A percentile compares a stretch with the other conserved stretches of the same genome.
These are phyloP conservation scores for Gymnoscopelus microlampas DNA, from an alignment of 2,797 vertebrate species.

Conservation along the genomic window DNA sequence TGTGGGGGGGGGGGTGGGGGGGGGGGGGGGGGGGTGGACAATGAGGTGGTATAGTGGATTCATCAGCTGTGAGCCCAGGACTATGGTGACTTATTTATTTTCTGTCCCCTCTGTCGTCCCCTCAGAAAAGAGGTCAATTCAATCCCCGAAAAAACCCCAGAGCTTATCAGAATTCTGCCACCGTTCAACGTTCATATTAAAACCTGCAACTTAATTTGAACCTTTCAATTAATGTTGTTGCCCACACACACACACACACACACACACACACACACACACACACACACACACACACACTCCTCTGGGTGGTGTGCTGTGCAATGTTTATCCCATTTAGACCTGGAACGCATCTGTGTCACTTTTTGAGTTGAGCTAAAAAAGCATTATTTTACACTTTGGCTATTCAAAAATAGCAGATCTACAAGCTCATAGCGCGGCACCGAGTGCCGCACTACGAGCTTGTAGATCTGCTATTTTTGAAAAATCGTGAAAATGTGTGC, in stretches of 20 bases:
- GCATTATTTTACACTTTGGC: too few species aligned
- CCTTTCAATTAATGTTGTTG: constrained; percentile 75
- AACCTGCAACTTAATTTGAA: constrained; percentile 67
- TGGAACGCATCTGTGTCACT: too few species aligned
- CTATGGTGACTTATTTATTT: constrained; percentile 15
- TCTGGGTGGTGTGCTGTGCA: constrained; percentile 24
- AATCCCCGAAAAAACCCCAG: constrained; percentile 43
- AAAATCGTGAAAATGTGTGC: too few species aligned
- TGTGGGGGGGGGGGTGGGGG: not conserved
- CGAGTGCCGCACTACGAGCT: too few species aligned
- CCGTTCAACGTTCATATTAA: constrained; percentile 57
- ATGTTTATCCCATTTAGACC: too few species aligned
- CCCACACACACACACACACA: constrained; percentile 41
- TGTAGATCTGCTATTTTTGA: too few species aligned
- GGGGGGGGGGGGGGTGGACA: not conserved
- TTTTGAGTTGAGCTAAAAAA: too few species aligned
- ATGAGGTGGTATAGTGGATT: constrained; percentile 7
- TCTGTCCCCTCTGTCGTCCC: constrained; percentile 7
- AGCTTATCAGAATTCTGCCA: constrained; percentile 64
- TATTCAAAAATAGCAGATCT: too few species aligned
- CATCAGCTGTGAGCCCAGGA: constrained; percentile 7
- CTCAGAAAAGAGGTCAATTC: constrained; percentile 62
- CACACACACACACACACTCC: constrained; percentile 40
- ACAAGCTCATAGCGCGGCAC: too few species aligned
- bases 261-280: constrained; percentile 38